Evolutionary conservation across 2,113 vertebrate species (phyloP).

Genomic region (Rhea americana): DNA sequence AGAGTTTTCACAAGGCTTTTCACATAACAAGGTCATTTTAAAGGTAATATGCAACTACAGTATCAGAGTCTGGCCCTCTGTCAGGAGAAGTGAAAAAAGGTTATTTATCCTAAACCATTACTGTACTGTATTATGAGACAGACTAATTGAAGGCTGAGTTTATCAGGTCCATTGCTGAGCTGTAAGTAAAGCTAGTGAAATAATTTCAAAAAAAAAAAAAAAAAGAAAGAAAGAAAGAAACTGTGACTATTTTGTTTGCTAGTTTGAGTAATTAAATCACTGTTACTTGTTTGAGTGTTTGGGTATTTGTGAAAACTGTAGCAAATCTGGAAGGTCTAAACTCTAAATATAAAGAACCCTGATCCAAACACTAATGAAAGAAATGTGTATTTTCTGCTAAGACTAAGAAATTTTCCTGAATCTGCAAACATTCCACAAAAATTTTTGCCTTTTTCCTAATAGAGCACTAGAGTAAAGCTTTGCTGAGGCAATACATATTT

Average conservation of each 20-base stretch:
- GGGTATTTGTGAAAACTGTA: neutral
- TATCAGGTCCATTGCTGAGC: neutral
- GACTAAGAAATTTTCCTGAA: neutral
- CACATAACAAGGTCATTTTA: neutral
- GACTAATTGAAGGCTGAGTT: neutral
- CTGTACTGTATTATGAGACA: neutral
- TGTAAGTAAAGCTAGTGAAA: neutral
- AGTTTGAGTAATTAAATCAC: rapidly evolving
- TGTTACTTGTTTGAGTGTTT: neutral
- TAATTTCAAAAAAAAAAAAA: neutral
- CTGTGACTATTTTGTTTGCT: neutral
- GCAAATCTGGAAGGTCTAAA: neutral
- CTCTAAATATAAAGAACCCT: neutral
- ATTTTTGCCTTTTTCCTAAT: neutral
- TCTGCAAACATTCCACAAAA: neutral
- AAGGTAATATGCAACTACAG: neutral
- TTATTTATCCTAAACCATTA: neutral
- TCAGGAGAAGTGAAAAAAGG: neutral
- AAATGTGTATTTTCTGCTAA: neutral
- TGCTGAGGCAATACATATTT: neutral
- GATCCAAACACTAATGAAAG: neutral
- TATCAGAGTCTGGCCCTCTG: neutral
- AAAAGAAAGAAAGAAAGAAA: too few species aligned
- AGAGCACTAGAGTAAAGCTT: rapidly evolving
- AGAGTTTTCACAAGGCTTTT: neutral